These are phyloP conservation scores for Perizoma affinitatum DNA, from an alignment of 2,888 invertebrate genomes.

Conservation along the genomic window DNA sequence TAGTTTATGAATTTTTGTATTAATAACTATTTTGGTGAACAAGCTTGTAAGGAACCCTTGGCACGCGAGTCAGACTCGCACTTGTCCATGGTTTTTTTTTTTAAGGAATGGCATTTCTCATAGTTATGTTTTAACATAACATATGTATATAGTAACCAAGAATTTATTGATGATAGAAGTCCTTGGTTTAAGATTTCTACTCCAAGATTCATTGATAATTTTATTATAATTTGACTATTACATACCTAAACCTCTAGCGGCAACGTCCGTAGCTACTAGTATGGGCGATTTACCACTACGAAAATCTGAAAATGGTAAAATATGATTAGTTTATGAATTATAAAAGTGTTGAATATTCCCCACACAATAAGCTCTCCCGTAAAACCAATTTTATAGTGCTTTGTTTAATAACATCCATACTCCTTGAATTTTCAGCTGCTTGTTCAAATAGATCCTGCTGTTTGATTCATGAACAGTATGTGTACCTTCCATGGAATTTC, in stretches of 20 bases:
- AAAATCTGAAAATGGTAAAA: constrained; percentile 87
- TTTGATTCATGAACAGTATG: background rate
- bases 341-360: background rate
- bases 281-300: constrained; percentile 93
- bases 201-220: too few relatives aligned
- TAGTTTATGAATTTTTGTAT: too few relatives aligned
- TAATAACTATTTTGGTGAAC: too few relatives aligned
- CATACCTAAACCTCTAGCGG: constrained; percentile 96
- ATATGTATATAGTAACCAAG: too few relatives aligned
- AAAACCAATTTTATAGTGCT: background rate
- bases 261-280: constrained; percentile 97
- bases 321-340: constrained; percentile 25
- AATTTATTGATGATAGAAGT: too few relatives aligned
- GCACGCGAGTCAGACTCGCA: too few relatives aligned
- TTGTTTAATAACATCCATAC: background rate
- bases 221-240: constrained; percentile 38
- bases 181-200: too few relatives aligned
- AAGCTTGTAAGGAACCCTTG: too few relatives aligned
- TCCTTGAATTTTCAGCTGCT: constrained; percentile 10
- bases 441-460: constrained; percentile 8
- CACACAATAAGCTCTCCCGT: constrained; percentile 8
- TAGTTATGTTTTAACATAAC: too few relatives aligned
- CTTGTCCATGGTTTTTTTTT: too few relatives aligned
- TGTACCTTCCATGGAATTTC: constrained; percentile 1
- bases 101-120: too few relatives aligned